Percentiles rank a stretch among this genome's conserved stretches.
phyloP scores from a whole-genome alignment of 2,888 invertebrate genomes.

The Drosophila peninsularis region DNA sequence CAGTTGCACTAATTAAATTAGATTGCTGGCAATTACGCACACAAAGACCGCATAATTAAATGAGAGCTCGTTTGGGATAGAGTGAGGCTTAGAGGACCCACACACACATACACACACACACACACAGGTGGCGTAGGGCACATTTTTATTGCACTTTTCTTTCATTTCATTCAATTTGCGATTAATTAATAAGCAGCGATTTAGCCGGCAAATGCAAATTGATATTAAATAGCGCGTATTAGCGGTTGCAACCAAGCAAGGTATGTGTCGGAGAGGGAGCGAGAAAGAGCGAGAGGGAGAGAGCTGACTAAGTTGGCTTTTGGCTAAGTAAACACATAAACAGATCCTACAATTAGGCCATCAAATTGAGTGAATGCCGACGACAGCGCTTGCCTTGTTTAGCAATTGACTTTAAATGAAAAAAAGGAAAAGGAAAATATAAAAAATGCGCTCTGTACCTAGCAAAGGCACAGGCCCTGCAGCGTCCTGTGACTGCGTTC shows the following conservation, averaged over 20 bases:
- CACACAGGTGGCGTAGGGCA: slow-evolving; percentile 3
- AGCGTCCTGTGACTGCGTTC: slow-evolving; percentile 6
- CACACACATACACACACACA: not conserved
- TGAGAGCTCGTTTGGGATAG: slow-evolving; percentile 24
- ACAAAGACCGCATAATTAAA: slow-evolving; percentile 63
- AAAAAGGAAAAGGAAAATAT: not conserved
- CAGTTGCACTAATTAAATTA: slow-evolving; percentile 60
- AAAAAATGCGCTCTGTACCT: slow-evolving; percentile 6
- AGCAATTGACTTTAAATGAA: slow-evolving; percentile 48
- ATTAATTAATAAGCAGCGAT: slow-evolving; percentile 77
- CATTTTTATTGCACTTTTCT: slow-evolving; percentile 24
- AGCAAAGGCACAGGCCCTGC: not conserved
- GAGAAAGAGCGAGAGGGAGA: not conserved
- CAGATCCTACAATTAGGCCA: slow-evolving; percentile 39
- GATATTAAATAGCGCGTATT: slow-evolving; percentile 75
- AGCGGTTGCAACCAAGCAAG: slow-evolving; percentile 48
- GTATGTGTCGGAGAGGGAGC: not conserved
- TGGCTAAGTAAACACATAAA: slow-evolving; percentile 10
- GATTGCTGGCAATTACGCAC: slow-evolving; percentile 58
- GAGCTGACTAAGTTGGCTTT: not conserved
- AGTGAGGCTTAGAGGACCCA: slow-evolving; percentile 8
- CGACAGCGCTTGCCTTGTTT: slow-evolving; percentile 37
- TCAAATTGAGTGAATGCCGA: slow-evolving; percentile 45
- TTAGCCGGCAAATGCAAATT: slow-evolving; percentile 69
- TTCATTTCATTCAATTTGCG: slow-evolving; percentile 48